phyloP scores from a whole-genome alignment of 2,797 vertebrate species.

The Crax fasciolata region DNA sequence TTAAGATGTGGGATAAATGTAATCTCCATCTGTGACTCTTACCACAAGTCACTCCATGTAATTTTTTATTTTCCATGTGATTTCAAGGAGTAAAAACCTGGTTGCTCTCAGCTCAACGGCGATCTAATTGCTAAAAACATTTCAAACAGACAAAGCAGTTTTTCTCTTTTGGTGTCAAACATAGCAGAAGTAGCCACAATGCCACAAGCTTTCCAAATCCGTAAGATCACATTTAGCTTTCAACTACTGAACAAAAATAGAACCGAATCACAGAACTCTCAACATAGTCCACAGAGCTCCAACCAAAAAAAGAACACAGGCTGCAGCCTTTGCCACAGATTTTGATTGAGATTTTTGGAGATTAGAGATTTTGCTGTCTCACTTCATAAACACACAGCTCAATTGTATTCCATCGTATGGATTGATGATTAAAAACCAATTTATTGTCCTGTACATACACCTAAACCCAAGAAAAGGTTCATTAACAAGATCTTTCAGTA shows the following conservation, averaged over 20 bases:
- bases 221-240: slow-evolving; percentile 4
- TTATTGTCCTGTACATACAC: not conserved
- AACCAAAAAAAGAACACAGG: not conserved
- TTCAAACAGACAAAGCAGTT: slow-evolving; percentile 20
- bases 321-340: slow-evolving; percentile 2
- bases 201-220: slow-evolving; percentile 9
- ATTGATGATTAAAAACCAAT: not conserved
- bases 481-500: not conserved
- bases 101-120: not conserved
- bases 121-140: slow-evolving; percentile 42
- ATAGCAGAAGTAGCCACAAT: slow-evolving; percentile 41
- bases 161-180: slow-evolving; percentile 9
- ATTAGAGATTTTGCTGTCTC: not conserved
- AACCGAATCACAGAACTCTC: slow-evolving; percentile 51
- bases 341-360: not conserved
- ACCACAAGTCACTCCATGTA: not conserved
- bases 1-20: not conserved
- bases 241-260: slow-evolving; percentile 46
- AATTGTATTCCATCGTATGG: not conserved
- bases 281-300: slow-evolving; percentile 4
- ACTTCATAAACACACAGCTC: not conserved
- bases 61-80: not conserved
- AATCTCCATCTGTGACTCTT: slow-evolving; percentile 8
- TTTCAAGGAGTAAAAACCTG: slow-evolving; percentile 49
- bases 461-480: not conserved